Conservation (phyloP, 1,140 invertebrate genomes). For the Oryctes rhinoceros region DNA sequence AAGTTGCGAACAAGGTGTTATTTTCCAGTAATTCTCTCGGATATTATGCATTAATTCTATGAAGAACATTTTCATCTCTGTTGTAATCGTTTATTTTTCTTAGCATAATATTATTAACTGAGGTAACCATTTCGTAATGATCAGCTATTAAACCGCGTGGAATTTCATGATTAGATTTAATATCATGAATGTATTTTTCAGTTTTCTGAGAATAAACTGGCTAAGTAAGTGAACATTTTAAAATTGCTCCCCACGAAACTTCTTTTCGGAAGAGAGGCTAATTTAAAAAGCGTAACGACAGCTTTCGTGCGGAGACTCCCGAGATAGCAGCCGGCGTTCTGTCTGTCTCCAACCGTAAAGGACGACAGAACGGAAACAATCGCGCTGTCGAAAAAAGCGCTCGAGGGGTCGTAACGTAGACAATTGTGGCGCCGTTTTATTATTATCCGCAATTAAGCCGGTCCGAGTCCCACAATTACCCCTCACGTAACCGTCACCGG, state of each 20-base stretch:
- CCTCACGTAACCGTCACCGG: constrained; percentile 1
- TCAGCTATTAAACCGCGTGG: too few species aligned
- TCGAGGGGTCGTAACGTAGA: background rate
- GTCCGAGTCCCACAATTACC: constrained; percentile 10
- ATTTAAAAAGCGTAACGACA: background rate
- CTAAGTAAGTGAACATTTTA: background rate
- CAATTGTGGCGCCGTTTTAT: background rate
- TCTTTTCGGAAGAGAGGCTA: background rate
- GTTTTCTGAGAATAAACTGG: too few species aligned
- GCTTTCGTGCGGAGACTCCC: background rate
- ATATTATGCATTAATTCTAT: too few species aligned
- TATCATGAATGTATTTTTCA: too few species aligned
- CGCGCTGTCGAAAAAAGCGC: background rate
- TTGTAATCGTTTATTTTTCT: too few species aligned
- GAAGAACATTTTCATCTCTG: too few species aligned
- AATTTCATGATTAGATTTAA: too few species aligned
- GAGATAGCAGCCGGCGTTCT: constrained; percentile 11
- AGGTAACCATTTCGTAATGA: too few species aligned
- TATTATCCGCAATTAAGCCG: background rate
- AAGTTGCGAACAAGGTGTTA: background rate
- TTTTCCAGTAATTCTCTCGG: too few species aligned
- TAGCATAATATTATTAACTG: too few species aligned
- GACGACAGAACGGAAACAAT: background rate
- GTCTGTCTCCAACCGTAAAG: background rate
- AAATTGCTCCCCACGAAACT: background rate